Evolutionary conservation across 2,113 vertebrate genomes (phyloP).

Genomic region (Gymnogyps californianus): DNA sequence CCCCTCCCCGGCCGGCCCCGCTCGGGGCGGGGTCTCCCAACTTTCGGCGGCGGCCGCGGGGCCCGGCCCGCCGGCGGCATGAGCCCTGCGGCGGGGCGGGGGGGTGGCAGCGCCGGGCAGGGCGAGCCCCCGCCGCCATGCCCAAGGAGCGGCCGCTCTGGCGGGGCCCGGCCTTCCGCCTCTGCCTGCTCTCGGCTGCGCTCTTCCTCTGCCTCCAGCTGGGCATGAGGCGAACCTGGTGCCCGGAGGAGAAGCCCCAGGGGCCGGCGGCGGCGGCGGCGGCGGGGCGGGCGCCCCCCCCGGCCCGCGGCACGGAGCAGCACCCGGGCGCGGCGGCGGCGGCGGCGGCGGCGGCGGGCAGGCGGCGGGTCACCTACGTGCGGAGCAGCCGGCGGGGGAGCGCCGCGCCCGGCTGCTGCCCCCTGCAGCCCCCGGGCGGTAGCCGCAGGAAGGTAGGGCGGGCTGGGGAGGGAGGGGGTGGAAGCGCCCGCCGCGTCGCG

Average conservation of each 20-base stretch:
- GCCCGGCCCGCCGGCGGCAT: neutral
- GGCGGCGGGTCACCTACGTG: conserved; percentile 74
- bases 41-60: neutral
- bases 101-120: neutral
- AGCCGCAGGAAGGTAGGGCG: conserved; percentile 59
- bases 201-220: conserved; percentile 68
- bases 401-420: conserved; percentile 44
- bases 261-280: neutral
- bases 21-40: conserved; percentile 22
- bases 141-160: conserved; percentile 36
- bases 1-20: conserved; percentile 28
- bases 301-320: neutral
- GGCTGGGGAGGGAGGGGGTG: neutral
- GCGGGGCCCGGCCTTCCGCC: conserved; percentile 21
- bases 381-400: conserved; percentile 62
- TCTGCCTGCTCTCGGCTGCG: conserved; percentile 63
- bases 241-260: neutral
- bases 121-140: neutral
- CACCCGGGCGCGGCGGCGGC: neutral
- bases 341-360: neutral
- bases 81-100: neutral
- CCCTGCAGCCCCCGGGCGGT: neutral
- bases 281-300: neutral
- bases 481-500: neutral
- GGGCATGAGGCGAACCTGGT: conserved; percentile 24